Conservation (phyloP, 2,113 vertebrate genomes). For the Halcyon malimbica region DNA sequence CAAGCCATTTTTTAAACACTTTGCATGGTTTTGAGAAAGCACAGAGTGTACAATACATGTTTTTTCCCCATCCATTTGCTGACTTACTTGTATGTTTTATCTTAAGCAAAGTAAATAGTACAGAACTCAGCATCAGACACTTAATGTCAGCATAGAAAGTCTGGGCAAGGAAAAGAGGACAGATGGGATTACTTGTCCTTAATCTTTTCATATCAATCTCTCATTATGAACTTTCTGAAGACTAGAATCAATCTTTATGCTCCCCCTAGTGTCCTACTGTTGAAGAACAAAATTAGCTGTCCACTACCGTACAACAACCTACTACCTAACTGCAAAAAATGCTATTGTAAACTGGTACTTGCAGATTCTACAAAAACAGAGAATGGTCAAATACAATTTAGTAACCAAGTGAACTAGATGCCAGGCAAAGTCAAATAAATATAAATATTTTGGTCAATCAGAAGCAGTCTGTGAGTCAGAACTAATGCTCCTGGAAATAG, state of each 20-base stretch:
- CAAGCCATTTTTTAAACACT: background rate
- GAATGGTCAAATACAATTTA: background rate
- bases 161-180: background rate
- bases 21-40: background rate
- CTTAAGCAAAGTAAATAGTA: background rate
- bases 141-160: background rate
- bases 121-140: background rate
- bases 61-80: background rate
- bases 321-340: background rate
- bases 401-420: background rate
- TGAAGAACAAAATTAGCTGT: background rate
- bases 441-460: background rate
- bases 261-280: background rate
- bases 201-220: background rate
- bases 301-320: background rate
- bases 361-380: background rate
- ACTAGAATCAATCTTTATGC: background rate
- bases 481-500: background rate
- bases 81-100: background rate
- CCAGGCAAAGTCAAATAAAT: background rate
- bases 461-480: background rate
- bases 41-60: background rate
- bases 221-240: accelerated
- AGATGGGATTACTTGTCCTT: background rate
- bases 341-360: background rate